phyloP scores from a whole-genome alignment of 2,888 invertebrate genomes.

The Balanococcus diminutus region DNA sequence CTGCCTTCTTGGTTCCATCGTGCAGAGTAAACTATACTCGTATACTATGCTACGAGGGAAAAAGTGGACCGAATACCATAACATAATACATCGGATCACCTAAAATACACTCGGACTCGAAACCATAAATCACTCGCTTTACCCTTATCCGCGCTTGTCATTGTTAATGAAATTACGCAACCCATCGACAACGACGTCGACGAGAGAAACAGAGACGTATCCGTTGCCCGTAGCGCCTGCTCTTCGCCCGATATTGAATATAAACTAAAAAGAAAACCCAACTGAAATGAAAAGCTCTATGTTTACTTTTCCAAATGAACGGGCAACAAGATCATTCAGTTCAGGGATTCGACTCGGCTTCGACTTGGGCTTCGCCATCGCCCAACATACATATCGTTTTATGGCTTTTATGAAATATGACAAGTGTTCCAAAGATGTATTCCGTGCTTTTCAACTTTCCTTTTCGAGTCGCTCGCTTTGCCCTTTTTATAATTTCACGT shows the following conservation, averaged over 20 bases:
- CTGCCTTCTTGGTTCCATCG: not conserved
- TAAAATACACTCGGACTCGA: slow-evolving; percentile 7
- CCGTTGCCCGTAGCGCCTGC: not conserved
- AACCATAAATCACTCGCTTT: slow-evolving; percentile 1
- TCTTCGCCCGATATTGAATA: not conserved
- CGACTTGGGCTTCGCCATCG: too few species aligned
- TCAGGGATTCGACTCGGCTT: not conserved
- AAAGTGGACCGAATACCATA: not conserved
- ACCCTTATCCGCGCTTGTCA: not conserved
- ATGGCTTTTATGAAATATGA: slow-evolving; percentile 37
- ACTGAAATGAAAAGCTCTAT: slow-evolving; percentile 17
- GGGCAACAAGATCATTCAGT: slow-evolving; percentile 45
- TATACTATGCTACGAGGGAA: too few species aligned
- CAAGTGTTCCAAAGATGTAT: slow-evolving; percentile 16
- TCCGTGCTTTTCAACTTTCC: not conserved
- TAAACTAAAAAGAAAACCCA: not conserved
- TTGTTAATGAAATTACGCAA: slow-evolving; percentile 30
- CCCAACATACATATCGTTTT: not conserved
- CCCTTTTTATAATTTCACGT: not conserved
- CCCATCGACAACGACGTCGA: slow-evolving; percentile 6
- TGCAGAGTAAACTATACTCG: not conserved
- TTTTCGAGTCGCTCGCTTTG: not conserved
- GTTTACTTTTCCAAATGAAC: slow-evolving; percentile 18
- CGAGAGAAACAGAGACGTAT: not conserved
- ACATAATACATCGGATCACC: not conserved